Conservation (phyloP, 1,140 invertebrate genomes). For the Hirudo medicinalis region DNA sequence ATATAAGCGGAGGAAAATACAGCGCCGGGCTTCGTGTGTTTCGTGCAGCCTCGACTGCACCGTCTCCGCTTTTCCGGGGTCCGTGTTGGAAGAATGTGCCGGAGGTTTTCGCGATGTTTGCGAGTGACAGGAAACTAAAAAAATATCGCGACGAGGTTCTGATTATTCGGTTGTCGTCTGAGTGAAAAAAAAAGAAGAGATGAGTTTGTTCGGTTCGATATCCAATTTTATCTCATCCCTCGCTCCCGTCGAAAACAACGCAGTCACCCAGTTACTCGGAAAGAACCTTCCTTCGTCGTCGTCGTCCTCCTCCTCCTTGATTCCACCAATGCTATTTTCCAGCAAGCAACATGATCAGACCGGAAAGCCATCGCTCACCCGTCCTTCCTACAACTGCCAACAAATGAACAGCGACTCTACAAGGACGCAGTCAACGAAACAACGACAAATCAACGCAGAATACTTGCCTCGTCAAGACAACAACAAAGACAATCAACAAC, state of each 20-base stretch:
- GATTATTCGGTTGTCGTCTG: too few relatives aligned
- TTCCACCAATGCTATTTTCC: neutral
- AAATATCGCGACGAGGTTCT: too few relatives aligned
- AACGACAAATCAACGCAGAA: neutral
- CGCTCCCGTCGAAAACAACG: neutral
- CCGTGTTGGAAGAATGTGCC: too few relatives aligned
- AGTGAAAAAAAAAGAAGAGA: neutral
- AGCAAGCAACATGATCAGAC: neutral
- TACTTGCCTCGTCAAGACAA: neutral
- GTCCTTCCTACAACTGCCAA: neutral
- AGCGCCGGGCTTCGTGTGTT: too few relatives aligned
- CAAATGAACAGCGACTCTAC: neutral
- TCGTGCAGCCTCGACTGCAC: too few relatives aligned
- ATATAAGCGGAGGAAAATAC: too few relatives aligned
- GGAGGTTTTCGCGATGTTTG: too few relatives aligned
- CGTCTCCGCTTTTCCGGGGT: too few relatives aligned
- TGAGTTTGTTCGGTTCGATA: slow-evolving; percentile 7
- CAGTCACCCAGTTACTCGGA: slow-evolving; percentile 3
- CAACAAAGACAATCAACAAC: neutral
- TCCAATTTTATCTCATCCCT: slow-evolving; percentile 8
- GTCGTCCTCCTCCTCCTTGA: neutral
- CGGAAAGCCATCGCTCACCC: neutral
- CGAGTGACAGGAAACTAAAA: too few relatives aligned
- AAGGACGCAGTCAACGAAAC: neutral
- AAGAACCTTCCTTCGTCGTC: neutral